These are phyloP conservation scores for Kryptopterus vitreolus DNA, from an alignment of 2,797 vertebrate genomes.

Conservation along the genomic window DNA sequence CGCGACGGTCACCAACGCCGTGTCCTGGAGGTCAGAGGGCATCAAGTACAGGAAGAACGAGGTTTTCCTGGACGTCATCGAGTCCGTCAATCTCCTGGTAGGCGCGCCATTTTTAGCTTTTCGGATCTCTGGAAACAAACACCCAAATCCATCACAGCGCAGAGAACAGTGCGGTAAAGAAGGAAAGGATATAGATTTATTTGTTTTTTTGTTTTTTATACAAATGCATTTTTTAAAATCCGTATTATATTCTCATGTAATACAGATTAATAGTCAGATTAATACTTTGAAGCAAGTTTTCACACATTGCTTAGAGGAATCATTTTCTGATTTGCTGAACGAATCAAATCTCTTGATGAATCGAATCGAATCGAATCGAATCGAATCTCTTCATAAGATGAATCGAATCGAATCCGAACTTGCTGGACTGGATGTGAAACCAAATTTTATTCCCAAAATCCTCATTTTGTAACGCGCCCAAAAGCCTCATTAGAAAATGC, in stretches of 20 bases:
- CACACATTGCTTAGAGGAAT: too few species aligned
- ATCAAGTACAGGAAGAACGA: constrained; percentile 91
- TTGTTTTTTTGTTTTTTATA: not conserved
- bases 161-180: constrained; percentile 1
- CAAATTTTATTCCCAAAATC: not conserved
- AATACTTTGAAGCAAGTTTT: too few species aligned
- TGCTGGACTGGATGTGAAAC: not conserved
- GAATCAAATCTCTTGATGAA: not conserved
- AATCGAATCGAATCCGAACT: not conserved
- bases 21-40: constrained; percentile 89
- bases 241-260: too few species aligned
- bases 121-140: constrained; percentile 46
- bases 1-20: constrained; percentile 87
- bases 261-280: too few species aligned
- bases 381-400: too few species aligned
- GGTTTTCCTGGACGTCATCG: constrained; percentile 97
- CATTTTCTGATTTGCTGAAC: not conserved
- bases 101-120: constrained; percentile 63
- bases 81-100: constrained; percentile 98
- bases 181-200: not conserved
- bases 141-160: constrained; percentile 30
- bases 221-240: too few species aligned
- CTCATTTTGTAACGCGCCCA: not conserved
- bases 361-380: not conserved
- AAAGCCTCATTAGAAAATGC: too few species aligned